Base-by-base conservation (phyloP, 2,888 invertebrate species). In the Phyllotreta striolata region DNA sequence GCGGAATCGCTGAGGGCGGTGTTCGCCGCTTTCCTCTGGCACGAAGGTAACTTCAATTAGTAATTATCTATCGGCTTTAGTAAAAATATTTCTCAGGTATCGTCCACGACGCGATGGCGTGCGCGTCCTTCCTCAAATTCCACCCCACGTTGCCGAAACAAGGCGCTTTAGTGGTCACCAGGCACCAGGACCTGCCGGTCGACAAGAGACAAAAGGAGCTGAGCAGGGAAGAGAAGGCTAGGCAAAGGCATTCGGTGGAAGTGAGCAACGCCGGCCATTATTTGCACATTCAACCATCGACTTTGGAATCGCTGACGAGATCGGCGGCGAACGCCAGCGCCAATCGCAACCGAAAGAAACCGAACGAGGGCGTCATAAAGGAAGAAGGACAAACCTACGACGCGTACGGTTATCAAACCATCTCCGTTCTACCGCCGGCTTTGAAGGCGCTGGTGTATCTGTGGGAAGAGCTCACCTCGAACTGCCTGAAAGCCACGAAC, bases 101-200 rank as follows among this genome's bases (percentile, higher is more conserved):
- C 51, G 96, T 98, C 0, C 96, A 97, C 79, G 98, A 98, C 80
- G 96, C 98, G 5, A 98, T 98, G 90, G 96, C 98, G 0, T 97
- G 96, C 78, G 96, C 98, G 0, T 95, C 97, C 0, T 98, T 95
- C 79, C 85, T 98, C 6, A 96, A 96, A 82, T 98, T 98, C 78
- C 93, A 95, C 80, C 95, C 95, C 0, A 88, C 89, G 37, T 80
- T 95, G 64, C 92, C 94, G 12, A 95, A 95, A 77, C 89, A 91
- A 77, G 91, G 86, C 69, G 92, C 85, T 73, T 83, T 89, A 0
- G 92, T 93, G 0, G 88, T 92, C 2, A 92, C 92, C 0, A 85
- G 88, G 78, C 82, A 82, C 37, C 72, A 75, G 12, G 80, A 80
- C 38, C 52, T 70, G 68, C 78, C 74, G 34, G 67, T 77, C 12